Conservation (phyloP, 1,140 invertebrate genomes). For the Drosophila fuyamai region DNA sequence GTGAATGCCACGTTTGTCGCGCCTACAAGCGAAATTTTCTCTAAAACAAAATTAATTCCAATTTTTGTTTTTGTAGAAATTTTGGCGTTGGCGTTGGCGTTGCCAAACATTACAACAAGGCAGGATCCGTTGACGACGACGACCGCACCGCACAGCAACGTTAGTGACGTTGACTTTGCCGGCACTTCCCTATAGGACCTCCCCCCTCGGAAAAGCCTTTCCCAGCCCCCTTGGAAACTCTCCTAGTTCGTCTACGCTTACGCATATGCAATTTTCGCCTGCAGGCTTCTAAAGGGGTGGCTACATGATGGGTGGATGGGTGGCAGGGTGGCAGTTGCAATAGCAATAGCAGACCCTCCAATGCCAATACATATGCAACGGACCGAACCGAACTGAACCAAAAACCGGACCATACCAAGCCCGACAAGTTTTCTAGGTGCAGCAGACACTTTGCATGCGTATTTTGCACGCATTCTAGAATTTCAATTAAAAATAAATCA, state of each 20-base stretch:
- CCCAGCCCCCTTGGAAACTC: slow-evolving; percentile 10
- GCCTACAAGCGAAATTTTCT: slow-evolving; percentile 77
- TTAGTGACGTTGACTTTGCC: slow-evolving; percentile 72
- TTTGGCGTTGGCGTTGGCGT: slow-evolving; percentile 73
- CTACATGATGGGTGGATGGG: not conserved
- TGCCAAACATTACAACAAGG: slow-evolving; percentile 68
- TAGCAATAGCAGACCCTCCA: slow-evolving; percentile 10
- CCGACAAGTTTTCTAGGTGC: slow-evolving; percentile 75
- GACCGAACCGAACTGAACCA: slow-evolving; percentile 22
- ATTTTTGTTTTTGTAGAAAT: slow-evolving; percentile 83
- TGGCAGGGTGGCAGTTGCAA: not conserved
- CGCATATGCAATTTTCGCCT: slow-evolving; percentile 79
- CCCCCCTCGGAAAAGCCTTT: slow-evolving; percentile 15
- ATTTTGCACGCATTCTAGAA: slow-evolving; percentile 85
- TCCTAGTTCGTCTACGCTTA: slow-evolving; percentile 51
- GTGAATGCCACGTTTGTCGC: slow-evolving; percentile 39
- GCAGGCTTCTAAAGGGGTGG: slow-evolving; percentile 57
- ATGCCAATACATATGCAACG: slow-evolving; percentile 49
- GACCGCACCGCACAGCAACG: slow-evolving; percentile 41
- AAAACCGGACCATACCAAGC: slow-evolving; percentile 16
- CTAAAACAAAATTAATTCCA: slow-evolving; percentile 83
- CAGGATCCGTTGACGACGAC: slow-evolving; percentile 48
- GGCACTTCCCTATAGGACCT: slow-evolving; percentile 31
- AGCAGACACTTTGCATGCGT: slow-evolving; percentile 83
- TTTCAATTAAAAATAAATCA: slow-evolving; percentile 85